A percentile compares a stretch with the other conserved stretches of the same genome.
Evolutionary conservation across 2,888 invertebrate genomes (phyloP).

Genomic region (Rhimphoctona megacephalus): DNA sequence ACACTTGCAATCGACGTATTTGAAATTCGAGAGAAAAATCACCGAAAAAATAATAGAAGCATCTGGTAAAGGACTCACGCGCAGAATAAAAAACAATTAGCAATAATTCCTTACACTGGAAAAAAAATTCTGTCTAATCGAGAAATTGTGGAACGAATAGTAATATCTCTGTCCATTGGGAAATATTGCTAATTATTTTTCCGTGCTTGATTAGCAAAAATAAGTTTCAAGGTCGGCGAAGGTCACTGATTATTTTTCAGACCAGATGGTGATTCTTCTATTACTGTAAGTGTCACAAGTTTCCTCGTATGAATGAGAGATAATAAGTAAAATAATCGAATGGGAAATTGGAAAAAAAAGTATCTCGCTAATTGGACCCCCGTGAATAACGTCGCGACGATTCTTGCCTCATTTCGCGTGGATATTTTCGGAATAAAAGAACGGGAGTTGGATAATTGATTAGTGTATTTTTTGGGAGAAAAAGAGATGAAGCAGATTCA

Average conservation of each 20-base stretch:
- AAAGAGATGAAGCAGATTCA: slow-evolving; percentile 13
- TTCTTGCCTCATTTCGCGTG: slow-evolving; percentile 30
- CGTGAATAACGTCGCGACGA: slow-evolving; percentile 11
- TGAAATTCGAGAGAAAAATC: background rate
- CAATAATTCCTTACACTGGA: background rate
- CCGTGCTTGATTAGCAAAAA: background rate
- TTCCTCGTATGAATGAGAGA: background rate
- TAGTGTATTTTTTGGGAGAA: slow-evolving; percentile 51
- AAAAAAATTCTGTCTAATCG: background rate
- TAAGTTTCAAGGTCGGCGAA: slow-evolving; percentile 9
- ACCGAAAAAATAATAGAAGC: background rate
- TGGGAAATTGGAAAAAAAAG: background rate
- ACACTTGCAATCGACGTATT: background rate
- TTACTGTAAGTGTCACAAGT: background rate
- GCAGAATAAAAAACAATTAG: background rate
- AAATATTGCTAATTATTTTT: background rate
- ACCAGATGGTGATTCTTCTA: background rate
- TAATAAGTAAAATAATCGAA: background rate
- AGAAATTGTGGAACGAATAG: background rate
- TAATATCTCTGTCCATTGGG: background rate
- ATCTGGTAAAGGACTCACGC: background rate
- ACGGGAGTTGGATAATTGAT: slow-evolving; percentile 61
- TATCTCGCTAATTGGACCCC: slow-evolving; percentile 47
- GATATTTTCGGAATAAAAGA: slow-evolving; percentile 29
- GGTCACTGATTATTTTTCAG: background rate